phyloP scores from a whole-genome alignment of 2,113 vertebrate species.

The Urocolius indicus region DNA sequence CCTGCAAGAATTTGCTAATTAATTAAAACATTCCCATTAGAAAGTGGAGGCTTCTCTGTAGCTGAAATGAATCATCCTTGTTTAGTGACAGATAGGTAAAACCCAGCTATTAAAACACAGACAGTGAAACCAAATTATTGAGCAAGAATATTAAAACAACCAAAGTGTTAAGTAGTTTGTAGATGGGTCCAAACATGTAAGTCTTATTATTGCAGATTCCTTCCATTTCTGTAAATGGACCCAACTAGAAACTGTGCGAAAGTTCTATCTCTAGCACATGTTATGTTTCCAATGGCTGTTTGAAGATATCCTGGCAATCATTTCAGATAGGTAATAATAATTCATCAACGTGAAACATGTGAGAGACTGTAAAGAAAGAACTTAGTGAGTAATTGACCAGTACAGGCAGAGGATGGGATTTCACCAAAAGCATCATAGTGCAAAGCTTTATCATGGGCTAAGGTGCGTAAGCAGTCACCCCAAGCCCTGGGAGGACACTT shows the following conservation, averaged over 20 bases:
- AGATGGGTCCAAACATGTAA: not conserved
- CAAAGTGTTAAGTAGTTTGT: not conserved
- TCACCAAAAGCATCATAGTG: fast-evolving
- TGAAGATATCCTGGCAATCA: not conserved
- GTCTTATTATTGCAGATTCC: not conserved
- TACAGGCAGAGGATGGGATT: not conserved
- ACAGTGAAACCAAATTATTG: not conserved
- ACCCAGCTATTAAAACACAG: not conserved
- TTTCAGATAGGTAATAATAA: not conserved
- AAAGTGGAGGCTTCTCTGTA: not conserved
- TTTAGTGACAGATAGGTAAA: not conserved
- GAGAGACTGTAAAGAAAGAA: not conserved
- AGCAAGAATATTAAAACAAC: not conserved
- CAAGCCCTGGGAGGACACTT: not conserved
- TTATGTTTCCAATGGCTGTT: not conserved
- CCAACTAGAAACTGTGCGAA: not conserved
- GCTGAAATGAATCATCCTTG: not conserved
- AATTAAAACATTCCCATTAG: not conserved
- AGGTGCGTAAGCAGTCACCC: not conserved
- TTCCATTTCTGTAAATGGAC: not conserved
- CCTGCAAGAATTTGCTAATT: not conserved
- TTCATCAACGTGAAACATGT: not conserved
- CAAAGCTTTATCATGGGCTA: not conserved
- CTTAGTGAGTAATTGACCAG: not conserved
- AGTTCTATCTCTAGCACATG: not conserved